phyloP scores from a whole-genome alignment of 2,113 vertebrate species.

The Heteronetta atricapilla region DNA sequence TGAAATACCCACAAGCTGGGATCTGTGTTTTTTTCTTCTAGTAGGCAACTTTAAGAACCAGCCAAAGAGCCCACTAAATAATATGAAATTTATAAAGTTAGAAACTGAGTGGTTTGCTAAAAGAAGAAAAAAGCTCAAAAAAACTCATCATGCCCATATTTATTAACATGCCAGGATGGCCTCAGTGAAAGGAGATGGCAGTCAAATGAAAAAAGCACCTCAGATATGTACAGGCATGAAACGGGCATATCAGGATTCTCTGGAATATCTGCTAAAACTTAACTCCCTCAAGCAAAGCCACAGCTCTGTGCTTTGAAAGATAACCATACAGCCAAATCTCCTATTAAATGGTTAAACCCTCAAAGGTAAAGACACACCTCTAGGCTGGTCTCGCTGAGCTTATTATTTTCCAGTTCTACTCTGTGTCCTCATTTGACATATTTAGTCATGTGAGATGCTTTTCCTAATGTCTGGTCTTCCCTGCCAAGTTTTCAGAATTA shows the following conservation, averaged over 20 bases:
- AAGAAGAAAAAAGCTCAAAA: background rate
- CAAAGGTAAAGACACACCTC: background rate
- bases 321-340: background rate
- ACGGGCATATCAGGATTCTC: background rate
- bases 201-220: background rate
- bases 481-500: conserved; percentile 30
- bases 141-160: background rate
- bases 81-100: background rate
- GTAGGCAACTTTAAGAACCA: background rate
- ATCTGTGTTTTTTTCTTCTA: background rate
- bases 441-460: background rate
- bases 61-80: background rate
- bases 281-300: background rate
- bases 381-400: background rate
- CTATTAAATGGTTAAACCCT: background rate
- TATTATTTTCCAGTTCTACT: background rate
- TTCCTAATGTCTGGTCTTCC: background rate
- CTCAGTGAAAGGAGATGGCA: background rate
- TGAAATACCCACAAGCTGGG: background rate
- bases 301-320: background rate
- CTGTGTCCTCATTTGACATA: background rate
- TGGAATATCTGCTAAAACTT: background rate
- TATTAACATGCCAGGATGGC: background rate
- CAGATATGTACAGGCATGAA: background rate
- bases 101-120: background rate